Evolutionary conservation across 2,797 vertebrate species (phyloP), one percentile per base, ranked within the genome.

Genomic region (Premnoplex brunnescens): DNA sequence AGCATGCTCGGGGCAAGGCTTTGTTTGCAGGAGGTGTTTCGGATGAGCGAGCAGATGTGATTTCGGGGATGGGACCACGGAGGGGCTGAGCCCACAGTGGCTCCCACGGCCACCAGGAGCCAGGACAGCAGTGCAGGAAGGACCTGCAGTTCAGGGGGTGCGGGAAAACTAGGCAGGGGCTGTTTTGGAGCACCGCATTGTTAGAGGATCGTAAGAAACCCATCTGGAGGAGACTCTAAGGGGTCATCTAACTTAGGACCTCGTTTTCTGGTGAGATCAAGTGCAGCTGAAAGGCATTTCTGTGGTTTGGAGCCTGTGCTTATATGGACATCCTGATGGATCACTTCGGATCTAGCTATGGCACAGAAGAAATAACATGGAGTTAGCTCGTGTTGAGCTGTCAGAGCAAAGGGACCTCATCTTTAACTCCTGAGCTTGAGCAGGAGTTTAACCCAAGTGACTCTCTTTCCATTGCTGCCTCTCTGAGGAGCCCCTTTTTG

Each of bases 251-350:
- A 54, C 41, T 74, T 34, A 60, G 39, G n/a, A 41, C 46, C 17
- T 24, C 4, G 36, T 63, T 91, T 90, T 64, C 12, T 64, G 91
- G 41, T 14, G 73, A 81, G 95, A 81, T 86, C 88, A 64, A 93
- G 91, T 46, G 58, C 86, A 66, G 83, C 95, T 80, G 79, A 46
- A 41, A 94, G 52, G 88, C 80, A 20, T 93, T 89, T 86, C 92
- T 93, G 91, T 74, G 86, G 80, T 88, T 94, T 86, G 69, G 92
- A 93, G 83, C 18, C 94, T 95, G 93, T 75, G 93, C 93, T 88
- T 89, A 85, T 85, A 83, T 74, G 94, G 89, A 46, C 62, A 80
- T 92, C 60, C 64, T 34, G 6, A 67, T 16, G 83, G 80, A 74
- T 85, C 4, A 1, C 90, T 52, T 44, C 1, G 4, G 78, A 62